A percentile compares a stretch with the other conserved stretches of the same genome.
Conservation (phyloP, 2,797 vertebrate genomes). For the Antrozous pallidus region DNA sequence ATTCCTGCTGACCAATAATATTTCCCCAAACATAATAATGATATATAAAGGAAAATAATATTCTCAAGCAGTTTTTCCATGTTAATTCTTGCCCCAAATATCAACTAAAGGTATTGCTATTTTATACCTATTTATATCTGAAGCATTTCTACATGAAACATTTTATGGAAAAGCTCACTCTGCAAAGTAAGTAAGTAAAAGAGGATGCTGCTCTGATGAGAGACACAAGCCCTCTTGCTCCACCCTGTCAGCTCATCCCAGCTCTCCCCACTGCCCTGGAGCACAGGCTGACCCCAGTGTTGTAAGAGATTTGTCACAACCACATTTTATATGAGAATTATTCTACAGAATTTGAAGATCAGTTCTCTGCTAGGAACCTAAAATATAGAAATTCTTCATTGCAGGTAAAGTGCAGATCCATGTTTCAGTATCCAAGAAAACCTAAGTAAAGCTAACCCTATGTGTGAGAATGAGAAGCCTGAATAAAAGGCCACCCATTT, state of each 20-base stretch:
- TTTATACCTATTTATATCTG: neutral
- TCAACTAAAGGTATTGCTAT: slow-evolving; percentile 3
- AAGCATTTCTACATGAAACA: neutral
- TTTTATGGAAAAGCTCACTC: neutral
- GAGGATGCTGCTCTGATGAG: neutral
- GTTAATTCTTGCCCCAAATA: neutral
- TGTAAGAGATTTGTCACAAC: neutral
- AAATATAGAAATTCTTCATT: slow-evolving; percentile 14
- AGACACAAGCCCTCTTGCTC: neutral
- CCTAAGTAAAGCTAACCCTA: neutral
- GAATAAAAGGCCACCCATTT: neutral
- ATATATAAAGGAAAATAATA: slow-evolving; percentile 10
- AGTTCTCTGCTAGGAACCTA: neutral
- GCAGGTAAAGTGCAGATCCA: neutral
- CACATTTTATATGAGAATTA: slow-evolving; percentile 1
- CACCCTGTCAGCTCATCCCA: neutral
- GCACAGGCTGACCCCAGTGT: neutral
- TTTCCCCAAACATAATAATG: slow-evolving; percentile 30
- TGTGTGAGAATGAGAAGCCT: neutral
- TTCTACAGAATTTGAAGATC: neutral
- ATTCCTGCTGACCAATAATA: neutral
- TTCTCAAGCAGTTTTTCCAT: neutral
- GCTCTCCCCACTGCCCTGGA: too few species aligned
- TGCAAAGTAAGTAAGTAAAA: neutral
- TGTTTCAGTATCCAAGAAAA: neutral